These are phyloP conservation scores for Mythimna pallens DNA, from an alignment of 2,888 invertebrate species.

Conservation along the genomic window DNA sequence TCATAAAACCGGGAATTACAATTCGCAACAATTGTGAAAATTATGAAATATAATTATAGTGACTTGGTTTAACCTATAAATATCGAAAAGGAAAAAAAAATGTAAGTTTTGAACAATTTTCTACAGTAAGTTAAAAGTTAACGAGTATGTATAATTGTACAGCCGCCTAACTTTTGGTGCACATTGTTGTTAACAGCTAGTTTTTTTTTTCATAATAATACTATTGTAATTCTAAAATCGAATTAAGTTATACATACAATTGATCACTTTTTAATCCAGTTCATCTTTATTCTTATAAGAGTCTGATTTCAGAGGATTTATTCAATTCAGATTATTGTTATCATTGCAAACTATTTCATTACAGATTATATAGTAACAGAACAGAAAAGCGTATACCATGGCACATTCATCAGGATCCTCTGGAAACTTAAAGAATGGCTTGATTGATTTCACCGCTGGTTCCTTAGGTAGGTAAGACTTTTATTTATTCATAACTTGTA, in stretches of 20 bases:
- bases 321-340: not conserved
- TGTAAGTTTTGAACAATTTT: slow-evolving; percentile 1
- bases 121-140: not conserved
- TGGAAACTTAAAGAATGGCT: slow-evolving; percentile 91
- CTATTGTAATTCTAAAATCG: too few relatives aligned
- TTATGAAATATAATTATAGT: slow-evolving; percentile 16
- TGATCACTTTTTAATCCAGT: not conserved
- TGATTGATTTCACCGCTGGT: slow-evolving; percentile 95
- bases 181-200: not conserved
- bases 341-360: slow-evolving; percentile 10
- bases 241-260: not conserved
- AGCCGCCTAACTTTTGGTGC: not conserved
- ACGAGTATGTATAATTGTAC: not conserved
- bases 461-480: slow-evolving; percentile 94
- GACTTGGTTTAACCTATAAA: slow-evolving; percentile 4
- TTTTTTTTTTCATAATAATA: not conserved
- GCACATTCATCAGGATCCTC: slow-evolving; percentile 77
- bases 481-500: not conserved
- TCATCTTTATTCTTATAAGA: not conserved
- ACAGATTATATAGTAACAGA: slow-evolving; percentile 19
- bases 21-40: slow-evolving; percentile 3
- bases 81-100: not conserved
- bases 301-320: not conserved
- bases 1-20: slow-evolving; percentile 25
- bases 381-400: slow-evolving; percentile 67